Base-by-base conservation (phyloP, 1,140 invertebrate species). In the Tribolium castaneum region DNA sequence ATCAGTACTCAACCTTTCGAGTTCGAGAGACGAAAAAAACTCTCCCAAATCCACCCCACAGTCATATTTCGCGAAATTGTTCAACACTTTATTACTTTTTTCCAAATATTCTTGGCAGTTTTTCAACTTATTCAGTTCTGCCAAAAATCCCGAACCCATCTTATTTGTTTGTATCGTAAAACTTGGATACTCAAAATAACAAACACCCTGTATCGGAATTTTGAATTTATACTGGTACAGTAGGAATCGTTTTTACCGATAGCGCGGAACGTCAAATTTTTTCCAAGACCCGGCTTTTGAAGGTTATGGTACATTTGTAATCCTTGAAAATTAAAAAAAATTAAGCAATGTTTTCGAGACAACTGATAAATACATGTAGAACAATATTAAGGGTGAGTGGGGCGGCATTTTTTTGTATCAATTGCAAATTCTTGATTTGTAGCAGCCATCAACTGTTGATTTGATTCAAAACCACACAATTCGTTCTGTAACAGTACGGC, bases 401-500 rank as follows among this genome's bases (percentile, higher is more conserved):
- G 25, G 9, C 1, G 0, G 2, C 16, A 2, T 1, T 19, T 45
- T 74, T 30, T 12, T 12, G 50, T 66, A 34, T 71, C 45, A 3
- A 16, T 51, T 72, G 5, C 9, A 72, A 39, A 71, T 70, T 39
- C 19, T 16, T 16, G 10, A 50, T 72, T 72, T 72, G 3, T 10
- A 72, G 50, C 50, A 72, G 19, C 22, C 45, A 19, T 6, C 34
- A 35, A 45, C n/a, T 25, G 7, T 39, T 71, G 34, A 71, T 45
- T 50, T 16, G 49, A 50, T 72, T 50, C 70, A 72, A 30, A 52
- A 13, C 13, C 19, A 34, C 25, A 9, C 51, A 49, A 16, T 66
- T 25, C 45, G 39, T 19, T 52, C 54, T 22, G 25, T 89, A 13
- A 80, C 87, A 75, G 82, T 88, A 6, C 87, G 92, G 84, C 84